phyloP scores from a whole-genome alignment of 2,797 vertebrate genomes.

The Pempheris klunzingeri region DNA sequence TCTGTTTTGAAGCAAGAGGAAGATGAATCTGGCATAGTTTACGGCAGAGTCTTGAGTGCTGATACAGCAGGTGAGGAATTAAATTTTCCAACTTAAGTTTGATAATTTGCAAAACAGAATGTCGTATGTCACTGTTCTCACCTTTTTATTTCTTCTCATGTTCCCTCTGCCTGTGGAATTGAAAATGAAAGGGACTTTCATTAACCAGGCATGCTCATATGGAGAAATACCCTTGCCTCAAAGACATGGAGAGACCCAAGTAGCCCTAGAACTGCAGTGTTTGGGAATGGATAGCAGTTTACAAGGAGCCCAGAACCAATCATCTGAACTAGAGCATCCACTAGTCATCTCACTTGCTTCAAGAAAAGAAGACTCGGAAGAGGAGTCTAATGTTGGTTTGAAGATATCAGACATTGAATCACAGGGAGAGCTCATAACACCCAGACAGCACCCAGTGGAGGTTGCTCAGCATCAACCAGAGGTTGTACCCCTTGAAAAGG shows the following conservation, averaged over 20 bases:
- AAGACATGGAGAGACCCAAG: constrained; percentile 17
- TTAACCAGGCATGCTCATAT: constrained; percentile 26
- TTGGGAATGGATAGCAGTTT: not conserved
- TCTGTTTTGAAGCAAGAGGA: constrained; percentile 71
- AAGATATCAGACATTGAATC: constrained; percentile 15
- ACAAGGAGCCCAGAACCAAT: constrained; percentile 17
- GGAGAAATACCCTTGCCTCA: not conserved
- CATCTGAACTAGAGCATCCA: constrained; percentile 25
- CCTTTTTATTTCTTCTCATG: not conserved
- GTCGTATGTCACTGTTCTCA: not conserved
- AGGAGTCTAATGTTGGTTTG: constrained; percentile 20
- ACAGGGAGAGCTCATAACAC: not conserved
- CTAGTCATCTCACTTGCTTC: constrained; percentile 37
- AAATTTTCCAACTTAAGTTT: not conserved
- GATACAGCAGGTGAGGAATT: constrained; percentile 58
- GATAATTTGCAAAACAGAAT: not conserved
- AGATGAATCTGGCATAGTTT: constrained; percentile 35
- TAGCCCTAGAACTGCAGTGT: not conserved
- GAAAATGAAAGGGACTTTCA: constrained; percentile 7
- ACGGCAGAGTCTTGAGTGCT: constrained; percentile 34
- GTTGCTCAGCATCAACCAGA: constrained; percentile 1
- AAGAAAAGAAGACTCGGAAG: constrained; percentile 12
- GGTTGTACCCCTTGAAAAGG: constrained; percentile 1
- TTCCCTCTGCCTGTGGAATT: constrained; percentile 21
- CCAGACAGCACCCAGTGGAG: not conserved